These are phyloP conservation scores for Drosophila diplacantha DNA, from an alignment of 2,888 invertebrate genomes.

Conservation along the genomic window DNA sequence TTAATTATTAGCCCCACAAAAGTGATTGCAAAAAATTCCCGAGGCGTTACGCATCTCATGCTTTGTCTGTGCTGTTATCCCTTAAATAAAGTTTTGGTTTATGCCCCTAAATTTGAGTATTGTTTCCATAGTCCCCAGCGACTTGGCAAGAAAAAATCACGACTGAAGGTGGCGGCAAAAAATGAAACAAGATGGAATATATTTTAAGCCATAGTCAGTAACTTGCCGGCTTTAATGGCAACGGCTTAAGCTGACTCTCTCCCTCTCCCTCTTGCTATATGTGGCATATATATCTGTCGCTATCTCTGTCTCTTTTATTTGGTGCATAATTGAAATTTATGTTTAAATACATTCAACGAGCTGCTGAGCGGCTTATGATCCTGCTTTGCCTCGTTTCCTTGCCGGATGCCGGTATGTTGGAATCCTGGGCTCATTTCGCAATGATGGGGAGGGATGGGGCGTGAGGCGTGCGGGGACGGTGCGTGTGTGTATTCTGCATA, in stretches of 20 bases:
- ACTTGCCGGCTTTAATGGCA: slow-evolving; percentile 59
- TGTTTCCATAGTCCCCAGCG: background rate
- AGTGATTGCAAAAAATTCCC: background rate
- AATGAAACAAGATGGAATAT: slow-evolving; percentile 51
- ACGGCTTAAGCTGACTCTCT: slow-evolving; percentile 39
- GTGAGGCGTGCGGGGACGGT: too few species aligned
- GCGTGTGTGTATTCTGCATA: slow-evolving; percentile 55
- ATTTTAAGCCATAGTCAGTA: slow-evolving; percentile 52
- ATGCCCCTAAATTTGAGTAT: background rate
- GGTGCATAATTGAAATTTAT: slow-evolving; percentile 67
- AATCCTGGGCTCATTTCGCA: slow-evolving; percentile 17
- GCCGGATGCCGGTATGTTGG: slow-evolving; percentile 9
- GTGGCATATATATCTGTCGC: slow-evolving; percentile 1
- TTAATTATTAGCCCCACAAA: background rate
- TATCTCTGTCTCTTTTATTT: slow-evolving; percentile 40
- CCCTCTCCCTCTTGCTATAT: background rate
- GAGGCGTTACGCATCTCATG: background rate
- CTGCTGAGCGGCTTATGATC: slow-evolving; percentile 62
- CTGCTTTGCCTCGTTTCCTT: slow-evolving; percentile 30
- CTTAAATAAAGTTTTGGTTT: background rate
- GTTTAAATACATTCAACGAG: slow-evolving; percentile 57
- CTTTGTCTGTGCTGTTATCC: background rate
- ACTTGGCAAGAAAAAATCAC: slow-evolving; percentile 10
- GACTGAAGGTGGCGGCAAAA: slow-evolving; percentile 11
- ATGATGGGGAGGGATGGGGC: background rate